phyloP scores from a whole-genome alignment of 2,113 vertebrate species.

The Cervus canadensis region DNA sequence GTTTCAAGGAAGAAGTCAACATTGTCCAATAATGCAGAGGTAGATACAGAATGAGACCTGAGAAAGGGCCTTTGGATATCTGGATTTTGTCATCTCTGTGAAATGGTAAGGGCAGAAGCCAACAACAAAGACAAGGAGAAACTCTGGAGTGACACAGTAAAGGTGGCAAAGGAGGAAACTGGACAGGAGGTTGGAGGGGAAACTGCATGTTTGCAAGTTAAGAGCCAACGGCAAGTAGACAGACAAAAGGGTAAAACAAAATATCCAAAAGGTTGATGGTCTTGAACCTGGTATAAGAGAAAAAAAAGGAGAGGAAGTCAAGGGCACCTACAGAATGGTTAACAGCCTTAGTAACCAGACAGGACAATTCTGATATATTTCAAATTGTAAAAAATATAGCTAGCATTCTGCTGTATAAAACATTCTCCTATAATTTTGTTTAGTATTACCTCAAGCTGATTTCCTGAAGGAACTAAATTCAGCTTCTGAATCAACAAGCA shows the following conservation, averaged over 20 bases:
- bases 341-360: neutral
- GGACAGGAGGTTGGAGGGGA: neutral
- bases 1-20: neutral
- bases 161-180: neutral
- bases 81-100: neutral
- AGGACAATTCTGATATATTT: neutral
- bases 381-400: neutral
- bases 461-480: constrained; percentile 1
- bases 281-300: neutral
- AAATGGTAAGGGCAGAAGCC: neutral
- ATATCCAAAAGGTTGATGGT: neutral
- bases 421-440: neutral
- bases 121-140: neutral
- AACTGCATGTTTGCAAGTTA: neutral
- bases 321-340: neutral
- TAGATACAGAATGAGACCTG: neutral
- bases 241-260: neutral
- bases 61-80: neutral
- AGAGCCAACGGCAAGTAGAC: neutral
- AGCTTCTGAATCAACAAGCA: neutral
- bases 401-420: neutral
- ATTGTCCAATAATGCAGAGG: neutral
- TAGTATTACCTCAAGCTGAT: neutral
- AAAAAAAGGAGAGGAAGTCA: neutral
- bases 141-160: neutral